phyloP scores from a whole-genome alignment of 1,140 invertebrate species.

The Ptiloglossa arizonensis region DNA sequence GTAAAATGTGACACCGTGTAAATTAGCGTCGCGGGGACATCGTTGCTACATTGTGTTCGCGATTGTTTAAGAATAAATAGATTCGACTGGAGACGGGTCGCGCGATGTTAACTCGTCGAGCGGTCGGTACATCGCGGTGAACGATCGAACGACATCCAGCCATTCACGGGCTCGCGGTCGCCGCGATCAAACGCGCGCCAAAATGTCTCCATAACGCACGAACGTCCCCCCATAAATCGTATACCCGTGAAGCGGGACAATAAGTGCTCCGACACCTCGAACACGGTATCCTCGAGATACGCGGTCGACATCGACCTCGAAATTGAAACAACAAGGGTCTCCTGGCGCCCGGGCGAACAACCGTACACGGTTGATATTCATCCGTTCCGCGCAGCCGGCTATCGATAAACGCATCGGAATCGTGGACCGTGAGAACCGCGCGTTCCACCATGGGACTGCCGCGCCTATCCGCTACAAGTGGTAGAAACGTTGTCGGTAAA shows the following conservation, averaged over 20 bases:
- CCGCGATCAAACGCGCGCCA: neutral
- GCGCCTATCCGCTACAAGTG: constrained; percentile 17
- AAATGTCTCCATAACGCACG: constrained; percentile 14
- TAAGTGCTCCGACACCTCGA: constrained; percentile 11
- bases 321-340: constrained; percentile 36
- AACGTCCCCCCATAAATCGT: constrained; percentile 11
- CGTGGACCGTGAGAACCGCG: constrained; percentile 40
- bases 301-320: constrained; percentile 24
- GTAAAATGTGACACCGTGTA: too few relatives aligned
- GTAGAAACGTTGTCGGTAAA: constrained; percentile 33
- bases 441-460: constrained; percentile 14
- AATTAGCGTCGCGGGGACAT: too few relatives aligned
- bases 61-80: neutral
- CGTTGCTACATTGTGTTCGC: too few relatives aligned
- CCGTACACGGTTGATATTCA: constrained; percentile 35
- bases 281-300: constrained; percentile 8
- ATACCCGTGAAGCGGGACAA: constrained; percentile 14
- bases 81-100: neutral
- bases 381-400: constrained; percentile 29
- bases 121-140: neutral
- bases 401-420: constrained; percentile 45
- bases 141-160: neutral
- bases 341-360: neutral
- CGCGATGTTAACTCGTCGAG: neutral
- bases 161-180: neutral